These are phyloP conservation scores for Mellilla xanthometata DNA, from an alignment of 2,888 invertebrate species.

Conservation along the genomic window DNA sequence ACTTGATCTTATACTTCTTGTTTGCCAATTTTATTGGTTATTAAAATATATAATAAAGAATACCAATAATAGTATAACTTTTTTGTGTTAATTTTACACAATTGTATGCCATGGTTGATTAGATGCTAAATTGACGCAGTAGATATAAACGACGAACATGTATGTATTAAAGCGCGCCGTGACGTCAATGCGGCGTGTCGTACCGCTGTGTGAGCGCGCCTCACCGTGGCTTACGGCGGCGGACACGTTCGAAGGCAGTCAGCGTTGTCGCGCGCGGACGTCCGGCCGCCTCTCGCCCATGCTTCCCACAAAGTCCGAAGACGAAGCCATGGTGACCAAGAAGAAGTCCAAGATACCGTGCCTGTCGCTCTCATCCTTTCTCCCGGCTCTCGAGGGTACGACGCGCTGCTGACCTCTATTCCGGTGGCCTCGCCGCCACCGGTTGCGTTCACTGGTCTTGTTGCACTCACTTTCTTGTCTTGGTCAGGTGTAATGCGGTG, in stretches of 20 bases:
- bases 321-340: conserved; percentile 75
- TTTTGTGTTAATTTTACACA: too few relatives aligned
- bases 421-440: conserved; percentile 66
- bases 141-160: conserved; percentile 11
- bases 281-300: conserved; percentile 58
- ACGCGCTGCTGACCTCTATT: conserved; percentile 63
- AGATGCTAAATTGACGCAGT: neutral
- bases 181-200: conserved; percentile 37
- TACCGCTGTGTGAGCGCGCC: conserved; percentile 50
- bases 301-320: conserved; percentile 70
- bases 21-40: neutral
- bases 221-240: conserved; percentile 62
- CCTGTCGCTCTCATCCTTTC: conserved; percentile 71
- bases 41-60: too few relatives aligned
- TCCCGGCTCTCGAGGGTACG: conserved; percentile 78
- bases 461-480: conserved; percentile 79
- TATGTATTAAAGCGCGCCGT: conserved; percentile 27
- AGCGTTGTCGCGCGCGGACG: conserved; percentile 69
- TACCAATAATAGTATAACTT: too few relatives aligned
- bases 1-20: neutral
- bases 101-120: too few relatives aligned
- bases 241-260: conserved; percentile 67
- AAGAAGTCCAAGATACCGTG: conserved; percentile 80
- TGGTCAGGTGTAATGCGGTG: conserved; percentile 71
- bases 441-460: conserved; percentile 72